A percentile compares a stretch with the other conserved stretches of the same genome.
These are phyloP conservation scores for Hyles euphorbiae DNA, from an alignment of 1,140 invertebrate genomes.

Conservation along the genomic window DNA sequence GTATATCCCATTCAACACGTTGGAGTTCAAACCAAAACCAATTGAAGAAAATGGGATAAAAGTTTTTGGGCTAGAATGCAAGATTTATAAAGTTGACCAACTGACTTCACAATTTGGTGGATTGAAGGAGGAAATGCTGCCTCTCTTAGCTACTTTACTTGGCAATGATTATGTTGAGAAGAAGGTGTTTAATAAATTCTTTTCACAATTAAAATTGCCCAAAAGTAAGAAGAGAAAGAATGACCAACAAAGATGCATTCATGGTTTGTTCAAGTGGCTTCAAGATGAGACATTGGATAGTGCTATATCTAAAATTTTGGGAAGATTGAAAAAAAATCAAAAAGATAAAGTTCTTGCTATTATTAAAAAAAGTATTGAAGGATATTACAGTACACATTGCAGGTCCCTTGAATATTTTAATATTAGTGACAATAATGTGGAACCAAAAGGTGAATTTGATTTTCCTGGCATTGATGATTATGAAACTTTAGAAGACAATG, in stretches of 20 bases:
- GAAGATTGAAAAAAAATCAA: conserved; percentile 74
- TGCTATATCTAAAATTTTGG: conserved; percentile 81
- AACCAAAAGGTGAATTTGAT: conserved; percentile 7
- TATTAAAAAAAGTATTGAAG: conserved; percentile 79
- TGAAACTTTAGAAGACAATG: conserved; percentile 18
- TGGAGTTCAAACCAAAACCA: conserved; percentile 72
- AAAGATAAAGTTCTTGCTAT: conserved; percentile 73
- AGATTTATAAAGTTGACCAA: conserved; percentile 83
- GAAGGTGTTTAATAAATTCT: conserved; percentile 82
- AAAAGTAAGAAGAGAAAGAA: conserved; percentile 76
- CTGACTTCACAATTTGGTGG: conserved; percentile 81
- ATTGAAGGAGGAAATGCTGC: conserved; percentile 80
- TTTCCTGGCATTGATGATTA: conserved; percentile 14
- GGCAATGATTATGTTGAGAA: conserved; percentile 92
- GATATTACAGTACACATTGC: conserved; percentile 77
- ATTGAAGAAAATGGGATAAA: conserved; percentile 40
- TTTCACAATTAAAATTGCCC: conserved; percentile 78
- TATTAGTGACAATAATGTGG: conserved; percentile 26
- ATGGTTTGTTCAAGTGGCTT: conserved; percentile 84
- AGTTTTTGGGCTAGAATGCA: conserved; percentile 73
- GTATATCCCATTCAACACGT: conserved; percentile 86
- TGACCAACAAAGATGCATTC: conserved; percentile 80
- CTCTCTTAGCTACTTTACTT: conserved; percentile 86
- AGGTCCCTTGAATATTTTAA: conserved; percentile 77
- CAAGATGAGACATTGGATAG: conserved; percentile 80